Evolutionary conservation across 2,888 invertebrate species (phyloP).

Genomic region (Orthosia gracilis): DNA sequence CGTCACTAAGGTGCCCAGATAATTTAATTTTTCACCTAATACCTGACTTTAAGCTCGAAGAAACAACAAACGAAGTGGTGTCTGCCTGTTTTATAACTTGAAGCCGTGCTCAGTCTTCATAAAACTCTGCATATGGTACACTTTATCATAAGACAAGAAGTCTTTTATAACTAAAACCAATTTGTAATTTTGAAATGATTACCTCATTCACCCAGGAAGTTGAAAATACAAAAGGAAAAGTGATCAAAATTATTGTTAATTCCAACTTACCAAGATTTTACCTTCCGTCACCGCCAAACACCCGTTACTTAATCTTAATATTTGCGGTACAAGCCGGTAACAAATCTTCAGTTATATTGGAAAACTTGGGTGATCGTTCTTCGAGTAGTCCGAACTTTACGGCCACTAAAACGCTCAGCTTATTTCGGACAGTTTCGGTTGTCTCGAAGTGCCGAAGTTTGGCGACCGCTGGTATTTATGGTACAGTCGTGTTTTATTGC

Average conservation of each 20-base stretch:
- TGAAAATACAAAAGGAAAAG: background rate
- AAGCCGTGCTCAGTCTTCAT: background rate
- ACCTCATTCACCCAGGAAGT: background rate
- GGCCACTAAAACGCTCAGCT: constrained; percentile 43
- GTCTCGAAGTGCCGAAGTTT: constrained; percentile 57
- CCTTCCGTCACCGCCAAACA: background rate
- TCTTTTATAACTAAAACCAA: background rate
- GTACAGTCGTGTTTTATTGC: constrained; percentile 48
- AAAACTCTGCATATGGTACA: background rate
- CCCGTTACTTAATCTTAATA: constrained; percentile 22
- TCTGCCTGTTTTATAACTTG: background rate
- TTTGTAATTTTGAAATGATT: no score
- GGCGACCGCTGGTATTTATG: constrained; percentile 60
- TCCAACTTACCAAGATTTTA: background rate
- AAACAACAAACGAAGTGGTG: background rate
- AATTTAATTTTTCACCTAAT: no score
- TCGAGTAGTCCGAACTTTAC: constrained; percentile 44
- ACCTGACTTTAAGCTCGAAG: background rate
- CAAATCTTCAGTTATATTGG: constrained; percentile 57
- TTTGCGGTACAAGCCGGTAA: constrained; percentile 35
- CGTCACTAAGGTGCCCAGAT: no score
- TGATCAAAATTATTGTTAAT: background rate
- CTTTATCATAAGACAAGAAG: background rate
- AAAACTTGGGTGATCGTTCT: constrained; percentile 60
- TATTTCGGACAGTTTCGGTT: constrained; percentile 46